Conservation (phyloP, 92 coral and sea anemone species). For the Porites rus region DNA sequence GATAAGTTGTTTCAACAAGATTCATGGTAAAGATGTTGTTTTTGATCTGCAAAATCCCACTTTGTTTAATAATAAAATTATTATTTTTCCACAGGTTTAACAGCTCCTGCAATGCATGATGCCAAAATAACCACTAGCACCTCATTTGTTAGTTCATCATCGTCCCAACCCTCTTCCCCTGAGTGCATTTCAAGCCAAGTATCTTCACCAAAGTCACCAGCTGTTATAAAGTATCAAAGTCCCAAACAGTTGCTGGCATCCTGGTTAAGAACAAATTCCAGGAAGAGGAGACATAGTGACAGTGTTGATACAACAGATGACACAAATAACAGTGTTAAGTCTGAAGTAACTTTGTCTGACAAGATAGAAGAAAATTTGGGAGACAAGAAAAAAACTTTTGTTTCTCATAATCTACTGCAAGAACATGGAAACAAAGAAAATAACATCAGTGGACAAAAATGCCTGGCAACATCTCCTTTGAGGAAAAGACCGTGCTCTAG, state of each 20-base stretch:
- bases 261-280: constrained; percentile 75
- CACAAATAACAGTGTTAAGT: not conserved
- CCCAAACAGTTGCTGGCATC: constrained; percentile 84
- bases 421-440: not conserved
- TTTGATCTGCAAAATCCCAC: too few species aligned
- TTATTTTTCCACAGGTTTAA: constrained; percentile 2
- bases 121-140: not conserved
- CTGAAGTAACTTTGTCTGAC: constrained; percentile 1
- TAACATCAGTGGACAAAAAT: constrained; percentile 14
- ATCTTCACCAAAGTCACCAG: constrained; percentile 58
- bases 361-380: not conserved
- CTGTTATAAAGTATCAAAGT: constrained; percentile 61
- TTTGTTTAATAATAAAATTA: too few species aligned
- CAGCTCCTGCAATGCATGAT: not conserved
- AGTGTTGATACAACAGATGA: constrained; percentile 12
- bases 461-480: constrained; percentile 41
- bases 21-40: too few species aligned
- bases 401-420: not conserved
- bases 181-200: not conserved
- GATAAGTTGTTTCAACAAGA: too few species aligned
- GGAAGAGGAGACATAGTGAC: constrained; percentile 37
- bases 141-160: constrained; percentile 10
- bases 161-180: constrained; percentile 29
- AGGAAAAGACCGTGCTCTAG: constrained; percentile 55
- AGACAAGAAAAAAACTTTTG: constrained; percentile 27